These are phyloP conservation scores for Gnathonemus longibarbis DNA, from an alignment of 2,113 vertebrate species.

Conservation along the genomic window DNA sequence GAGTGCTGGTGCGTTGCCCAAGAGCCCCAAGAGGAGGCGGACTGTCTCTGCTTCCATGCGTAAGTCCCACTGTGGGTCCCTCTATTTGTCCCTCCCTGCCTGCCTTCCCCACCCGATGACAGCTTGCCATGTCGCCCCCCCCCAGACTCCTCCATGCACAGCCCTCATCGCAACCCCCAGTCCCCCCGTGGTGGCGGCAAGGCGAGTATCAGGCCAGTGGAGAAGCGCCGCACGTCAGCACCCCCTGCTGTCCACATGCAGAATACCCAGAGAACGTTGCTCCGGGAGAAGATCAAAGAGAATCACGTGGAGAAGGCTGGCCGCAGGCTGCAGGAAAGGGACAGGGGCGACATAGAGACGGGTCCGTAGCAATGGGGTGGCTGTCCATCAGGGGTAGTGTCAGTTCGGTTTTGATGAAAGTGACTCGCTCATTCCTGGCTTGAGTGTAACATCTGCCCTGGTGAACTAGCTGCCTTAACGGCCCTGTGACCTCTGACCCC, in stretches of 20 bases:
- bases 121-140: neutral
- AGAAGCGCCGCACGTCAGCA: slow-evolving; percentile 62
- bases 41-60: slow-evolving; percentile 73
- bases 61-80: slow-evolving; percentile 53
- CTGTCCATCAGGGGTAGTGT: neutral
- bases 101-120: neutral
- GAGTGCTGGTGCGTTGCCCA: slow-evolving; percentile 43
- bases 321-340: slow-evolving; percentile 51
- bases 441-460: neutral
- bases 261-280: slow-evolving; percentile 53
- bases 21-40: slow-evolving; percentile 73
- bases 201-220: slow-evolving; percentile 33
- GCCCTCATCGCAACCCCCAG: slow-evolving; percentile 48
- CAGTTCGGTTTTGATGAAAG: neutral
- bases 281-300: slow-evolving; percentile 69
- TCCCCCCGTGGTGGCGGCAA: slow-evolving; percentile 52
- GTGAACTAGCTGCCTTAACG: neutral
- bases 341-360: slow-evolving; percentile 49
- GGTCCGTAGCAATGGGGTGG: slow-evolving; percentile 49
- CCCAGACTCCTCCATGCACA: slow-evolving; percentile 49
- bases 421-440: neutral
- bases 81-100: neutral
- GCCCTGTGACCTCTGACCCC: neutral
- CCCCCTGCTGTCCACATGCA: slow-evolving; percentile 57
- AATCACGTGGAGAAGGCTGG: slow-evolving; percentile 59